Conservation (phyloP, 2,888 invertebrate genomes). For the Cyclophora albipunctata region DNA sequence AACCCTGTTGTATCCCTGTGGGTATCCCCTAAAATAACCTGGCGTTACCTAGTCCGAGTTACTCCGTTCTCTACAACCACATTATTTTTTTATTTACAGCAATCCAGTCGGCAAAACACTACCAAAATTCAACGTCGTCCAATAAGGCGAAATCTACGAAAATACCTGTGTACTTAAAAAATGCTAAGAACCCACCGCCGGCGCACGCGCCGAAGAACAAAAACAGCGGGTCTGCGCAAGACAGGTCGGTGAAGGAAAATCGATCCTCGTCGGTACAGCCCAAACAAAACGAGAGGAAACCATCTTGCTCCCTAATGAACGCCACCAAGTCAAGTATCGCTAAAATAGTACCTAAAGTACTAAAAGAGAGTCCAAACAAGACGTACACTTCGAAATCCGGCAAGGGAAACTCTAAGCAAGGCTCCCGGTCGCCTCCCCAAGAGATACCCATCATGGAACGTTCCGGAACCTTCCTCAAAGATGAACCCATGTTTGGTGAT, state of each 20-base stretch:
- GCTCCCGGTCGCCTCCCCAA: conserved; percentile 11
- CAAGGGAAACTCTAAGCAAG: conserved; percentile 4
- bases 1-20: too few species aligned
- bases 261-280: conserved; percentile 4
- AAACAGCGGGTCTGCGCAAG: neutral
- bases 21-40: too few species aligned
- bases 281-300: conserved; percentile 26
- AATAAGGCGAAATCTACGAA: conserved; percentile 39
- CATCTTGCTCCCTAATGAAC: conserved; percentile 61
- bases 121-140: conserved; percentile 7
- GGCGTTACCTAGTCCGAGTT: too few species aligned
- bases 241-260: conserved; percentile 5
- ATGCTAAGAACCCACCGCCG: conserved; percentile 8
- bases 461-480: conserved; percentile 84
- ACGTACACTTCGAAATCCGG: conserved; percentile 13
- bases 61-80: too few species aligned
- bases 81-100: conserved; percentile 25
- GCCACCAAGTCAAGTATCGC: conserved; percentile 77
- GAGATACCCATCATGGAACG: conserved; percentile 66
- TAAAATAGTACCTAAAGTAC: conserved; percentile 60
- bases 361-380: conserved; percentile 28
- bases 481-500: conserved; percentile 78
- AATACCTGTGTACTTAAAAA: conserved; percentile 46
- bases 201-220: neutral
- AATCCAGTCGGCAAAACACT: conserved; percentile 24